Evolutionary conservation across 2,888 invertebrate genomes (phyloP).

Genomic region (Panzeria rudis): DNA sequence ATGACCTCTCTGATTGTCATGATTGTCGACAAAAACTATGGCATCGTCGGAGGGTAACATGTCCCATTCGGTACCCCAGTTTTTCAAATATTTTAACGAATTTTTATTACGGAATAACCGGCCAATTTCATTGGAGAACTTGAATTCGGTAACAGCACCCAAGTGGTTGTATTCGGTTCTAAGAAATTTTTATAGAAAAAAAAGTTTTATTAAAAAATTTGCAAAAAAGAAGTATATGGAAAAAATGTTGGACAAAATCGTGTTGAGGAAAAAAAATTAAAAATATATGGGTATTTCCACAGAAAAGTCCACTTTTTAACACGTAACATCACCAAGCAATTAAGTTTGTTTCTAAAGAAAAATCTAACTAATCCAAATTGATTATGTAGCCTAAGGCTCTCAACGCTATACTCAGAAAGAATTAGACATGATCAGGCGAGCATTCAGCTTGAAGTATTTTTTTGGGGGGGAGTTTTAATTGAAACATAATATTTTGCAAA

Average conservation of each 20-base stretch:
- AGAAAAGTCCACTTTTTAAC: no score
- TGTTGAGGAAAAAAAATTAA: not conserved
- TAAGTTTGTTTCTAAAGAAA: no score
- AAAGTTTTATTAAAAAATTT: not conserved
- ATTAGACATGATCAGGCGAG: no score
- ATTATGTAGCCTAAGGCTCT: no score
- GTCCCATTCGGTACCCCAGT: conserved; percentile 87
- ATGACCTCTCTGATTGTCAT: conserved; percentile 93
- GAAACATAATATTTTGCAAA: no score
- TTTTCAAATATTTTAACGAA: conserved; percentile 86
- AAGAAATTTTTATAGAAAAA: not conserved
- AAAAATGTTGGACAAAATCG: not conserved
- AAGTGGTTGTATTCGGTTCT: conserved; percentile 84
- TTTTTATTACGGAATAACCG: conserved; percentile 85
- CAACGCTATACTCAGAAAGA: no score
- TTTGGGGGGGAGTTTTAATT: no score
- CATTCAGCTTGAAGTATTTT: no score
- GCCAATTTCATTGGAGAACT: conserved; percentile 81
- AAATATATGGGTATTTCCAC: no score
- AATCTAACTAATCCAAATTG: no score
- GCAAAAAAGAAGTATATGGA: no score
- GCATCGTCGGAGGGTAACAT: conserved; percentile 86
- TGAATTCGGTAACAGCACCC: conserved; percentile 90
- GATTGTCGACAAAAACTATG: conserved; percentile 93
- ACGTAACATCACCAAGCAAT: no score